These are phyloP conservation scores for Sebastiscus albofasciatus DNA, from an alignment of 2,797 vertebrate genomes.

Conservation along the genomic window DNA sequence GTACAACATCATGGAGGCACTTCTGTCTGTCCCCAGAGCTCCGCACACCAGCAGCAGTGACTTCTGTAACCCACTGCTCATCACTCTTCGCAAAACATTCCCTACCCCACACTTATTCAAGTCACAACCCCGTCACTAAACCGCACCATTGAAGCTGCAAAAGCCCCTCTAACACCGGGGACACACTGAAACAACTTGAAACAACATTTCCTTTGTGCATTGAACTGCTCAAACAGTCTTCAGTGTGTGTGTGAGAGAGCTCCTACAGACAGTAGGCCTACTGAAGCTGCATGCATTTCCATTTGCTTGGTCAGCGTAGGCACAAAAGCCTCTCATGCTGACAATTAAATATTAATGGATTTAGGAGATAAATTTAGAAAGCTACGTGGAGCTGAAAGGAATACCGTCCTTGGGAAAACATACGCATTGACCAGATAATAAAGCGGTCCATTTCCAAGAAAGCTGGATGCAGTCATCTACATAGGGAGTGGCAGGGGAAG, in stretches of 20 bases:
- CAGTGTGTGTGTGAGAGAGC: conserved; percentile 17
- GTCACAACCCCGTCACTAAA: conserved; percentile 27
- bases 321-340: conserved; percentile 60
- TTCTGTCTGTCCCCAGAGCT: neutral
- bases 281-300: conserved; percentile 49
- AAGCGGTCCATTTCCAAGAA: conserved; percentile 27
- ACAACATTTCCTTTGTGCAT: conserved; percentile 47
- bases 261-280: conserved; percentile 48
- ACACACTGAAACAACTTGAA: conserved; percentile 58
- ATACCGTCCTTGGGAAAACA: conserved; percentile 42
- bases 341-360: conserved; percentile 77
- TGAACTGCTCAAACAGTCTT: conserved; percentile 54
- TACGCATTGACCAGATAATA: conserved; percentile 28
- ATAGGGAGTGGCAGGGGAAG: conserved; percentile 19
- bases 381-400: conserved; percentile 42
- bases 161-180: neutral
- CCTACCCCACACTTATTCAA: conserved; percentile 21
- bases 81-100: conserved; percentile 4
- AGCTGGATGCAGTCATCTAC: neutral
- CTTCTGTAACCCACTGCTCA: neutral
- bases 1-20: neutral
- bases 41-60: neutral
- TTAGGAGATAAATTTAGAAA: conserved; percentile 75
- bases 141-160: conserved; percentile 32
- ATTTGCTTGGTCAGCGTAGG: conserved; percentile 70